Evolutionary conservation across 37 sponge, comb jelly and placozoan species (phyloP), one percentile per base, ranked within the genome.

Genomic region (Tethya wilhelma): DNA sequence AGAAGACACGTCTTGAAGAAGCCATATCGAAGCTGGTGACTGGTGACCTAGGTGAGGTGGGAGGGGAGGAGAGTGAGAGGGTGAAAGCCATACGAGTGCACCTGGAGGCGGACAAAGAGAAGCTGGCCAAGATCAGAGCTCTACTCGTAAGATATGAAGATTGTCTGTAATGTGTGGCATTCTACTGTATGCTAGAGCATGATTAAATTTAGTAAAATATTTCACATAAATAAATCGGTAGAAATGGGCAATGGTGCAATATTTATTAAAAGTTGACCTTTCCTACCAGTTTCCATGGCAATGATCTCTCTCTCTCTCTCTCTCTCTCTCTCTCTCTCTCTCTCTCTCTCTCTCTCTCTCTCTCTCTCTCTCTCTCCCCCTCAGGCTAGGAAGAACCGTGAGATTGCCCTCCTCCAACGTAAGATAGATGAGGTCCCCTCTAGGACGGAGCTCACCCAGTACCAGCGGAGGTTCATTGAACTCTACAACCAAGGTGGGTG

Each of bases 371-470:
- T 64, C 33, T 63, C 64, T 75, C 28, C 67, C 0, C 69, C 37
- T 23, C 44, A 93, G 94, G 96, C 96, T 83, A 79, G 94, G 46
- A 98, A 90, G 89, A 98, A 93, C 58, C 84, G 96, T 38, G 96
- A 93, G 79, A 98, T 96, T 25, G 88, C 98, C 34, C 73, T 74
- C 7, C 53, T 98, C 1, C 96, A 93, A 74, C 39, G 98, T 30
- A 95, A 95, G 84, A 86, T 98, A 31, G 98, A 98, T 73, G 98
- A 95, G 46, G 86, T 95, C 0, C 98, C 98, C 20, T 88, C 96
- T 4, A 80, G 98, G 17, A 86, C 91, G 44, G 98, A 98, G 67
- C 90, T 98, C 34, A 59, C 91, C n/a, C 98, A 97, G 63, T 97
- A 97, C 53, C 98, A 97, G 80, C 73, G 88, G 59, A 62, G 98